A percentile compares a stretch with the other conserved stretches of the same genome.
phyloP scores from a whole-genome alignment of 1,140 invertebrate species.

The Procambarus clarkii region DNA sequence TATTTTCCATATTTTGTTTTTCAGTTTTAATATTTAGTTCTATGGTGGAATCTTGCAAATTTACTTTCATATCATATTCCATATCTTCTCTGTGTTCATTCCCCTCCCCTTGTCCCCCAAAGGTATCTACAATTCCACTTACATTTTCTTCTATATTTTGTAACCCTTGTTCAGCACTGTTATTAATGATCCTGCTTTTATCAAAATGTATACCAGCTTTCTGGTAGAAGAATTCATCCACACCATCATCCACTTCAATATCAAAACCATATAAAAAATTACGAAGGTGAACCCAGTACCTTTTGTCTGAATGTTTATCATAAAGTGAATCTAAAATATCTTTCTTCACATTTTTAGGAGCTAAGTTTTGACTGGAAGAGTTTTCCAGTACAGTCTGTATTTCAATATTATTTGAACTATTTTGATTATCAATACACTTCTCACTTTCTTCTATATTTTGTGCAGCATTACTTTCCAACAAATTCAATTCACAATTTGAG shows the following conservation, averaged over 20 bases:
- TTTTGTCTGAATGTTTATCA: conserved; percentile 22
- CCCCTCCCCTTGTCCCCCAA: background rate
- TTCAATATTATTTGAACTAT: no score
- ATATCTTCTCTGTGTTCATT: background rate
- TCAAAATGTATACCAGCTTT: conserved; percentile 15
- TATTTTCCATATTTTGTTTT: background rate
- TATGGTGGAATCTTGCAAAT: background rate
- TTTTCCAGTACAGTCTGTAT: no score
- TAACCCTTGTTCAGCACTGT: background rate
- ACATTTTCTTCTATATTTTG: background rate
- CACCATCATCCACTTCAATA: background rate
- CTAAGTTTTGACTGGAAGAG: background rate
- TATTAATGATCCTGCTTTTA: background rate
- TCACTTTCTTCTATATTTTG: no score
- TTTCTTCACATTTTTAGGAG: background rate
- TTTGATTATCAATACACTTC: no score
- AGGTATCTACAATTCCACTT: background rate
- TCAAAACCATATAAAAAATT: conserved; percentile 19
- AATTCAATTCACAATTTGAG: no score
- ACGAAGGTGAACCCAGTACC: conserved; percentile 57
- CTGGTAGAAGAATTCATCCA: conserved; percentile 18
- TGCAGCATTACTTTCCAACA: no score
- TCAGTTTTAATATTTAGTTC: background rate
- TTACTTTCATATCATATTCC: background rate
- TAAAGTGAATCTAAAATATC: conserved; percentile 39